phyloP scores from a whole-genome alignment of 2,888 invertebrate genomes.

The Sepioteuthis lessoniana region DNA sequence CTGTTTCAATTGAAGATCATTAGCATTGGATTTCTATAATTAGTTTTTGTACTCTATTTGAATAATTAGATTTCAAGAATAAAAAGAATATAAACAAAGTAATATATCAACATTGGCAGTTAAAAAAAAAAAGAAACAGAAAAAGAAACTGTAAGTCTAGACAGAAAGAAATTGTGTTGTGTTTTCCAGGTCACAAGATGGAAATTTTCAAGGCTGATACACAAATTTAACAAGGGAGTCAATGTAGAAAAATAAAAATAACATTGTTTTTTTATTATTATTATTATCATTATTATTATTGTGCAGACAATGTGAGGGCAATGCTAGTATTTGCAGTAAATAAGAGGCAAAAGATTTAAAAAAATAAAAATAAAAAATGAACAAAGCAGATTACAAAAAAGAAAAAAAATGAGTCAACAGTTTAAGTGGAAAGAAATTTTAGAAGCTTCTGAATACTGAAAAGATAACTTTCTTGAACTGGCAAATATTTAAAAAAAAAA shows the following conservation, averaged over 20 bases:
- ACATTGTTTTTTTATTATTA: background rate
- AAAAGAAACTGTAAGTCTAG: background rate
- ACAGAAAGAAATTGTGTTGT: conserved; percentile 6
- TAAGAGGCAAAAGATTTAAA: background rate
- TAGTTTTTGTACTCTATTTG: too few relatives aligned
- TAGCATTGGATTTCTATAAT: too few relatives aligned
- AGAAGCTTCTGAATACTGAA: background rate
- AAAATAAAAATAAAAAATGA: background rate
- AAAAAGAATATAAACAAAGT: too few relatives aligned
- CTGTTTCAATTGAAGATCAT: too few relatives aligned
- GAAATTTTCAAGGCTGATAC: background rate
- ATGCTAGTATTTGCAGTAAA: background rate
- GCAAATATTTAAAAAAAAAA: background rate
- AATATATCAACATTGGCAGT: too few relatives aligned
- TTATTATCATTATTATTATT: background rate
- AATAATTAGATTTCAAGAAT: too few relatives aligned
- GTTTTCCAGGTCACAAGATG: background rate
- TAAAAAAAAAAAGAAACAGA: background rate
- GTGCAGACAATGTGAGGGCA: background rate
- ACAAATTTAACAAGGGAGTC: background rate
- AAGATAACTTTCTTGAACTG: background rate
- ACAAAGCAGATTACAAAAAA: background rate
- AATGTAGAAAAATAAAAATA: background rate
- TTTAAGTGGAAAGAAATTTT: too few relatives aligned
- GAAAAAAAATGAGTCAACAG: too few relatives aligned